A percentile compares a stretch with the other conserved stretches of the same genome.
phyloP scores from a whole-genome alignment of 2,797 vertebrate genomes.

The Lepilemur septentrionalis region DNA sequence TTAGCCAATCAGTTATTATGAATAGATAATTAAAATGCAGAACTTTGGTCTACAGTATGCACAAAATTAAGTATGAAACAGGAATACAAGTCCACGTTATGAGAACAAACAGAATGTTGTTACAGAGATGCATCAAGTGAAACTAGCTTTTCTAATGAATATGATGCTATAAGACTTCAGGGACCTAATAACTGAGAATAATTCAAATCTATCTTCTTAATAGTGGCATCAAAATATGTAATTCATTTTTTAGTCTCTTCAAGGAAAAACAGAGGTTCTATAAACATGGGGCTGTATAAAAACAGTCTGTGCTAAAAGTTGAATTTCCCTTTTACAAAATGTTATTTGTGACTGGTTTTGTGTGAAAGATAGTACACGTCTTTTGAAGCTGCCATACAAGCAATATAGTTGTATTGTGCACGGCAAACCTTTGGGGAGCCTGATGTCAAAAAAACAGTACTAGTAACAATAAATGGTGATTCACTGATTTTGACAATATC shows the following conservation, averaged over 20 bases:
- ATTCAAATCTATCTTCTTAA: no score
- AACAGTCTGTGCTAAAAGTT: neutral
- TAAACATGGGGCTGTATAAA: no score
- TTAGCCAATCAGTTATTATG: conserved; percentile 11
- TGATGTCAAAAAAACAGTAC: neutral
- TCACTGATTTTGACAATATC: neutral
- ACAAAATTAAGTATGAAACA: conserved; percentile 46
- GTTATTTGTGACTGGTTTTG: neutral
- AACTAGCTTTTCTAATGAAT: conserved; percentile 40
- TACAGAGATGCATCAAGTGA: conserved; percentile 10
- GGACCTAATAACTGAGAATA: neutral
- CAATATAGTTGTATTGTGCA: neutral
- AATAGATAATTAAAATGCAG: conserved; percentile 49
- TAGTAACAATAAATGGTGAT: neutral
- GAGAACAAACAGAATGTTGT: conserved; percentile 41
- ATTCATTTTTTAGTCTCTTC: no score
- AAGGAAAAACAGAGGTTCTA: no score
- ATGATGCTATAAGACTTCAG: conserved; percentile 13
- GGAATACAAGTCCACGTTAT: conserved; percentile 9
- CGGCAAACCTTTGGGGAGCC: neutral
- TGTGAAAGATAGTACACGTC: neutral
- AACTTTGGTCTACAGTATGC: neutral
- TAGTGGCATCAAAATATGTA: no score
- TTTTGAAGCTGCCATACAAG: neutral
- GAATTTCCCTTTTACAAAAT: neutral